These are phyloP conservation scores for Drosophila monieri DNA, from an alignment of 2,888 invertebrate genomes.

Conservation along the genomic window DNA sequence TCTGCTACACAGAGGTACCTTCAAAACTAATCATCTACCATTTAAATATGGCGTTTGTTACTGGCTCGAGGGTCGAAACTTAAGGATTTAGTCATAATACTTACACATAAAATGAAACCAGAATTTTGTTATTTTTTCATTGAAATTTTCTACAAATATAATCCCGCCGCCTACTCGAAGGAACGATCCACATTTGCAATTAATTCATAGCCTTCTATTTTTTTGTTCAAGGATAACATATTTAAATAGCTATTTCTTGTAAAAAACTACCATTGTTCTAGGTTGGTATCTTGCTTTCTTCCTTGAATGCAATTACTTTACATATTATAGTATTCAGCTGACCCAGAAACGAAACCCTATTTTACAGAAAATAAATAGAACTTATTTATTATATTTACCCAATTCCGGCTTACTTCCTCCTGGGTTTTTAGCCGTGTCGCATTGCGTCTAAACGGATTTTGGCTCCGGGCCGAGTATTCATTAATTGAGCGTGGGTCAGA, in stretches of 20 bases:
- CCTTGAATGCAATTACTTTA: slow-evolving; percentile 5
- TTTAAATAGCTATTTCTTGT: neutral
- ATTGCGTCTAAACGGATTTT: slow-evolving; percentile 45
- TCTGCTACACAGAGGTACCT: slow-evolving; percentile 64
- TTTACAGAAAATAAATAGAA: slow-evolving; percentile 20
- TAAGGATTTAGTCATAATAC: slow-evolving; percentile 22
- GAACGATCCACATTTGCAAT: neutral
- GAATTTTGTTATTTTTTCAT: slow-evolving; percentile 59
- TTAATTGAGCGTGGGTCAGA: slow-evolving; percentile 68
- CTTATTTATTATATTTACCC: slow-evolving; percentile 18
- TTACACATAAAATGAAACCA: slow-evolving; percentile 63
- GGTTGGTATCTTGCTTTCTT: neutral
- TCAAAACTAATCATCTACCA: slow-evolving; percentile 60
- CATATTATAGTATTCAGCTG: neutral
- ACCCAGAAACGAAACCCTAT: slow-evolving; percentile 12
- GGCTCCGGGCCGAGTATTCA: slow-evolving; percentile 57
- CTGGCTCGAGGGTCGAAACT: neutral
- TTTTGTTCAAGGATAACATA: neutral
- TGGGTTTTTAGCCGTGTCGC: slow-evolving; percentile 21
- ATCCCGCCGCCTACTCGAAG: slow-evolving; percentile 46
- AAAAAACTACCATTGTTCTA: neutral
- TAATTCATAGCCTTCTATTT: neutral
- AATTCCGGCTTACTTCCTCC: slow-evolving; percentile 2
- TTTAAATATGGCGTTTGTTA: neutral
- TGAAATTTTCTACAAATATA: slow-evolving; percentile 36